These are phyloP conservation scores for Catostomus latipinnis DNA, from an alignment of 2,797 vertebrate species.

Conservation along the genomic window DNA sequence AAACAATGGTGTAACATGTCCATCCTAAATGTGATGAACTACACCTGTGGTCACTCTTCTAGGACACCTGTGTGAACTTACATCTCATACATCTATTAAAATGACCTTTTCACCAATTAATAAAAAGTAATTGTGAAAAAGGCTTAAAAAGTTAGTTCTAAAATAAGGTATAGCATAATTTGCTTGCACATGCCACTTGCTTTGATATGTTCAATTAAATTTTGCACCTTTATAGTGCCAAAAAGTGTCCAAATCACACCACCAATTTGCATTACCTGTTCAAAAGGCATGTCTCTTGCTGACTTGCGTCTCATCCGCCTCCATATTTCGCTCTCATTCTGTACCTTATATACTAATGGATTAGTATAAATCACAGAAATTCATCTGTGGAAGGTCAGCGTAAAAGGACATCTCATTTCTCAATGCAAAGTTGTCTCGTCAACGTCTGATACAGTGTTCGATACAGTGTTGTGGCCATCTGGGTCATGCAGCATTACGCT, in stretches of 20 bases:
- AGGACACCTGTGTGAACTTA: too few relatives aligned
- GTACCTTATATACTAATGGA: slow-evolving; percentile 59
- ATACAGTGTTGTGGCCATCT: slow-evolving; percentile 30
- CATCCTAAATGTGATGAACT: too few relatives aligned
- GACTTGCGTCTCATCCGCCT: slow-evolving; percentile 55
- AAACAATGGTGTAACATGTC: too few relatives aligned
- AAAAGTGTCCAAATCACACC: neutral
- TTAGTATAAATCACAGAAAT: slow-evolving; percentile 76
- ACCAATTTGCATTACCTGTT: slow-evolving; percentile 15
- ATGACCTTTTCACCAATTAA: too few relatives aligned
- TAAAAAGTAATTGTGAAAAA: too few relatives aligned
- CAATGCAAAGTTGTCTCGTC: slow-evolving; percentile 64
- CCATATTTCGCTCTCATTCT: slow-evolving; percentile 14
- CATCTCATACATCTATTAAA: too few relatives aligned
- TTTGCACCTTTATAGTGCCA: too few relatives aligned
- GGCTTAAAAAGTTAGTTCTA: too few relatives aligned
- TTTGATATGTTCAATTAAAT: too few relatives aligned
- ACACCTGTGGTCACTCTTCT: too few relatives aligned
- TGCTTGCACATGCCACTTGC: too few relatives aligned
- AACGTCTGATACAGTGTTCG: slow-evolving; percentile 54
- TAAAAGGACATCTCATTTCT: slow-evolving; percentile 61
- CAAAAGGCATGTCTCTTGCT: slow-evolving; percentile 30
- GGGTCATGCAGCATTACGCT: slow-evolving; percentile 55
- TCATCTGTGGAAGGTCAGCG: slow-evolving; percentile 57
- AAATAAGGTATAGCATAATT: too few relatives aligned